These are phyloP conservation scores for Callosobruchus maculatus DNA, from an alignment of 2,888 invertebrate genomes.

Conservation along the genomic window DNA sequence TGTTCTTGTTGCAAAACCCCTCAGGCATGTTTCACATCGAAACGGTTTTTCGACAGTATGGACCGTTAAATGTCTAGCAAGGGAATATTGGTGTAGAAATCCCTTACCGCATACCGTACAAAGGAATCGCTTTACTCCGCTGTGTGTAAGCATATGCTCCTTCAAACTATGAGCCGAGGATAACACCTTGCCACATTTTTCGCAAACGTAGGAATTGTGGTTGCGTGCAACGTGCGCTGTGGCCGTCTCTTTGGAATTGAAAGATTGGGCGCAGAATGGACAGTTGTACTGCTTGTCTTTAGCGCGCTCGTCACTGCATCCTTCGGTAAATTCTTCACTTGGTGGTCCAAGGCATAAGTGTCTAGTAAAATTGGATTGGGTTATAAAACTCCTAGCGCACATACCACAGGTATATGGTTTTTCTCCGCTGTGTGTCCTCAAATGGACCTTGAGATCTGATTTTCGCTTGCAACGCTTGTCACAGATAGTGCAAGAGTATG, in stretches of 20 bases:
- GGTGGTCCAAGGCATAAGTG: neutral
- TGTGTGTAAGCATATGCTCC: conserved; percentile 6
- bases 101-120: no score
- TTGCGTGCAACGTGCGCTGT: no score
- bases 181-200: conserved; percentile 4
- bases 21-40: no score
- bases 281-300: no score
- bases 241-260: no score
- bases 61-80: neutral
- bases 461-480: neutral
- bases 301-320: no score
- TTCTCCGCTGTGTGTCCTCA: neutral
- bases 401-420: neutral
- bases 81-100: no score
- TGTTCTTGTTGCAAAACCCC: no score
- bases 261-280: no score
- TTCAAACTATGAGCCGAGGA: conserved; percentile 13
- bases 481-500: neutral
- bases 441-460: neutral
- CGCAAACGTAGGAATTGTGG: neutral
- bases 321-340: no score
- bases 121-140: no score
- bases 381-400: neutral
- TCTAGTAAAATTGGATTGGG: neutral
- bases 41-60: neutral